phyloP scores from a whole-genome alignment of 2,797 vertebrate species.

The Agapornis canus region DNA sequence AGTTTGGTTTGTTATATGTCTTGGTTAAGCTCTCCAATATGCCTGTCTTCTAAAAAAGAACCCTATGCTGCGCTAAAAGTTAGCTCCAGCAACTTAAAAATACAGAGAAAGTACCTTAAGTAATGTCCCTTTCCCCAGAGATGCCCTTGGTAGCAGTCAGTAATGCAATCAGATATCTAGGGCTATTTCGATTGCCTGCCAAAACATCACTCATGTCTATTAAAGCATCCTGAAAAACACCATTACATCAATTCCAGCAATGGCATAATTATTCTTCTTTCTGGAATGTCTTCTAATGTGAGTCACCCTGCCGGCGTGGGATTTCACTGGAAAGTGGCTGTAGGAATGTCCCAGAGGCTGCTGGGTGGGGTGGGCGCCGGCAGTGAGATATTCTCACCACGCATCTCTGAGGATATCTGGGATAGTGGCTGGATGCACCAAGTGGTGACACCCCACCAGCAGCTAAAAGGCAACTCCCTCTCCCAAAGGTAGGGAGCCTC shows the following conservation, averaged over 20 bases:
- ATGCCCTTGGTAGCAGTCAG: constrained; percentile 67
- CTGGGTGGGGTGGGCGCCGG: neutral
- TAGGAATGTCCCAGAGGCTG: constrained; percentile 70
- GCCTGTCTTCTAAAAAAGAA: constrained; percentile 57
- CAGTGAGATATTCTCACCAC: constrained; percentile 5
- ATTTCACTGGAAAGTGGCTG: constrained; percentile 73
- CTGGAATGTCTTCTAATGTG: constrained; percentile 81
- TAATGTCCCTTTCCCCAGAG: constrained; percentile 65
- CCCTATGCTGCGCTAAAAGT: constrained; percentile 28
- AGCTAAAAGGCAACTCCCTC: neutral
- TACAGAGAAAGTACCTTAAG: constrained; percentile 57
- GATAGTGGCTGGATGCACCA: neutral
- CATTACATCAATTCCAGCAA: constrained; percentile 80
- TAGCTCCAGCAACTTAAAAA: constrained; percentile 63
- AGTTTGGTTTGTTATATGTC: constrained; percentile 44
- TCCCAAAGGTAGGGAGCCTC: neutral
- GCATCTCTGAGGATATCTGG: neutral
- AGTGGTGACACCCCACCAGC: accelerated
- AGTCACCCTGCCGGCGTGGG: constrained; percentile 75
- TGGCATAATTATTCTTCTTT: constrained; percentile 78
- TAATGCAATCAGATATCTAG: constrained; percentile 74
- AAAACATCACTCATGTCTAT: constrained; percentile 78
- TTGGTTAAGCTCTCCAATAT: constrained; percentile 66
- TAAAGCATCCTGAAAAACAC: constrained; percentile 80
- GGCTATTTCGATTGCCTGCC: constrained; percentile 71